Evolutionary conservation across 92 coral and sea anemone species (phyloP).

Genomic region (Epizoanthus stellaris): DNA sequence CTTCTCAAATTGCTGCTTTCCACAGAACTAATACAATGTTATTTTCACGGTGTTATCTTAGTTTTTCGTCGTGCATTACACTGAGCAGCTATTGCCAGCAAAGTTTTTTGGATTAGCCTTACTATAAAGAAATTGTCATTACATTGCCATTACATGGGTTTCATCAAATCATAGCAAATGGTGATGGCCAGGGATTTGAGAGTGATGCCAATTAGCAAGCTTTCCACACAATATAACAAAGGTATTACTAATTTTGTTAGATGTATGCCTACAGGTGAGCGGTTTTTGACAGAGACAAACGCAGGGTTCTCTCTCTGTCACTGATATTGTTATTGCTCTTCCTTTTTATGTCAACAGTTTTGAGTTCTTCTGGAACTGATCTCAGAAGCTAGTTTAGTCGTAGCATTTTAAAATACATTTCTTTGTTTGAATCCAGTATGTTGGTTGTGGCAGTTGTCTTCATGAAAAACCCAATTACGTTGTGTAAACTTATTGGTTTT

Average conservation of each 20-base stretch:
- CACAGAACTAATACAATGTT: constrained; percentile 33
- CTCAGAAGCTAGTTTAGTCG: too few species aligned
- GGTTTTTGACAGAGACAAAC: neutral
- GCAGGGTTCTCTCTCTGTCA: neutral
- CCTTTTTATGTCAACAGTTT: neutral
- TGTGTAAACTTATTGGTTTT: constrained; percentile 30
- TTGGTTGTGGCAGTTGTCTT: neutral
- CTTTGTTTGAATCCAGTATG: neutral
- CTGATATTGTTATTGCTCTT: too few species aligned
- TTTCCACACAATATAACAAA: constrained; percentile 19
- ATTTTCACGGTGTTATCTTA: constrained; percentile 20
- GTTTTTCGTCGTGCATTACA: constrained; percentile 18
- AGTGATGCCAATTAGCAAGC: constrained; percentile 9
- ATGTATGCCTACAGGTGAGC: constrained; percentile 9
- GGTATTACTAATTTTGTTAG: constrained; percentile 19
- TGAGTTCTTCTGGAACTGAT: neutral
- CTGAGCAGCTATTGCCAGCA: neutral
- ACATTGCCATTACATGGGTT: constrained; percentile 10
- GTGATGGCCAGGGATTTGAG: neutral
- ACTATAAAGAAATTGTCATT: constrained; percentile 9
- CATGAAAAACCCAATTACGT: constrained; percentile 28
- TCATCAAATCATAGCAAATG: constrained; percentile 21
- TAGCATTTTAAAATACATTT: neutral
- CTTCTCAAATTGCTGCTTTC: constrained; percentile 37
- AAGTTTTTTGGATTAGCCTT: neutral